Base-by-base conservation (phyloP, 2,888 invertebrate genomes). In the Eristalis pertinax region DNA sequence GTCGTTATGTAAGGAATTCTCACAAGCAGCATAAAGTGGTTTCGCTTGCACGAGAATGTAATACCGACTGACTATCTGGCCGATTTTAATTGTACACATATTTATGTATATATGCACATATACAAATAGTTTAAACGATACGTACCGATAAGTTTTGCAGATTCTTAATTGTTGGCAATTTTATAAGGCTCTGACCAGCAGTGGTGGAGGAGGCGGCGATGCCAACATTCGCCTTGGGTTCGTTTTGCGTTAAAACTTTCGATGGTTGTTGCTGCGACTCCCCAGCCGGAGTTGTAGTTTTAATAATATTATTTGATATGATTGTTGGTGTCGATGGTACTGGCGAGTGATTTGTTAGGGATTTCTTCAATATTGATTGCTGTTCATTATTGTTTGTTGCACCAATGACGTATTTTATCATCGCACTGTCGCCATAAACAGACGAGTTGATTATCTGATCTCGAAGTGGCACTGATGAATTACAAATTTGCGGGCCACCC, bases 351-450 rank as follows among this genome's bases (percentile, higher is more conserved):
- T 68, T 83, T 1, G 19, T 73, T 69, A 74, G n/a, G 19, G 62
- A 67, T 72, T 87, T 87, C 22, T 77, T 87, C 10, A 87, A 19
- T 60, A 87, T 73, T 13, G 87, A 87, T 43, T 87, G 62, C 64
- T 70, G 83, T 58, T 80, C 79, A 43, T 32, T 26, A 58, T 63
- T 84, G 58, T 63, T 79, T 19, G 84, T 60, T 69, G 76, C 72
- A 19, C 79, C 79, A 35, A 84, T 87, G 26, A 87, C 80, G 24
- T 80, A 84, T 69, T 84, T 84, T 41, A 87, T 84, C 41, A 80
- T 64, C 7, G 83, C 56, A 35, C 63, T 83, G 76, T 79, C 74
- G 10, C 35, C 50, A 67, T 67, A 67, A 38, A 78, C 10, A 3
- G 82, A 15, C 35, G 82, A 35, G 38, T 60, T 10, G 11, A 60